Conservation (phyloP, 2,113 vertebrate genomes). For the Astur gentilis region DNA sequence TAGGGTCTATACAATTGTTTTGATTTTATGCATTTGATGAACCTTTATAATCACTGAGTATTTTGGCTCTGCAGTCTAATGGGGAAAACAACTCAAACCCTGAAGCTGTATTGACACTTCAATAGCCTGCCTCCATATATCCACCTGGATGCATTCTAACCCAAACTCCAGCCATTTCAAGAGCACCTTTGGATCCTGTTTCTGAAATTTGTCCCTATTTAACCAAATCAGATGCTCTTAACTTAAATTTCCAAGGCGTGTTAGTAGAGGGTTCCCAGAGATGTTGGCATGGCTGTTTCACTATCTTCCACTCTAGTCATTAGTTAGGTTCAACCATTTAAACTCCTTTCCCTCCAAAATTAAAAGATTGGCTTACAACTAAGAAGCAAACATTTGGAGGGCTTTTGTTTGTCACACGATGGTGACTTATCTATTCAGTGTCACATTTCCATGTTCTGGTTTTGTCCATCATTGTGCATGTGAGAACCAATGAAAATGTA, state of each 20-base stretch:
- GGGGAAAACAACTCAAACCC: background rate
- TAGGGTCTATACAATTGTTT: background rate
- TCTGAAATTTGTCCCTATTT: background rate
- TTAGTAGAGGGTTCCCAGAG: background rate
- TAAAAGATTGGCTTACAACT: background rate
- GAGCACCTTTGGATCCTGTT: background rate
- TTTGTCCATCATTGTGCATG: background rate
- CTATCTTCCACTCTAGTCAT: background rate
- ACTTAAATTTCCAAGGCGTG: background rate
- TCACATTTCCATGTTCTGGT: background rate
- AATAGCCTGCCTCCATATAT: background rate
- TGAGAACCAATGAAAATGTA: background rate
- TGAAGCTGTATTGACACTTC: background rate
- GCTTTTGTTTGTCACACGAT: background rate
- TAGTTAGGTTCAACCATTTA: background rate
- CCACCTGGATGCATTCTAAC: background rate
- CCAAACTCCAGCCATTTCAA: background rate
- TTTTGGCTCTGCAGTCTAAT: background rate
- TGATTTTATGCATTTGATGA: background rate
- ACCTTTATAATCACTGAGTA: background rate
- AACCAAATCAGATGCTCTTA: background rate
- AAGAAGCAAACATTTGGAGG: background rate
- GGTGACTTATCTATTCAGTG: background rate
- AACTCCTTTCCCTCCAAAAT: background rate
- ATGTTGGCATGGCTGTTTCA: background rate